Percentiles rank a stretch among this genome's conserved stretches.
These are phyloP conservation scores for Neosilurus hyrtlii DNA, from an alignment of 2,797 vertebrate species.

Conservation along the genomic window DNA sequence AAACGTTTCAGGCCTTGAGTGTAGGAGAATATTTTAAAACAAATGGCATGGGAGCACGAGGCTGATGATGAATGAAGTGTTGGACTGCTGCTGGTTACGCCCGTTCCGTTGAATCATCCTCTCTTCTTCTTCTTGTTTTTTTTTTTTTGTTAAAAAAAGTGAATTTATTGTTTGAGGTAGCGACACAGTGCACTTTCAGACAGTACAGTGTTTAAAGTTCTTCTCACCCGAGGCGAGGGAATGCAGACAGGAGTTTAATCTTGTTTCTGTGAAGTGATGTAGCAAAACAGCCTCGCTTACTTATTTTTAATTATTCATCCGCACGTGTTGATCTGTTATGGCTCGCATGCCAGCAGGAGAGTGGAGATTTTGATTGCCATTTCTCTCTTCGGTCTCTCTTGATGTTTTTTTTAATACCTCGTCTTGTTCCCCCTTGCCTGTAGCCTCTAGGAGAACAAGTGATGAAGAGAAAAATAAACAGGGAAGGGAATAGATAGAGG, in stretches of 20 bases:
- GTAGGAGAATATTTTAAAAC: conserved; percentile 7
- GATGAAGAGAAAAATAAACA: conserved; percentile 42
- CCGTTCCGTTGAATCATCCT: not conserved
- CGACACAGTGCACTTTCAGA: not conserved
- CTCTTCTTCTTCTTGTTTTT: not conserved
- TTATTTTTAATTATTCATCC: conserved; percentile 26
- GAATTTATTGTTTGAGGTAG: not conserved
- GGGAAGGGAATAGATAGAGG: conserved; percentile 25
- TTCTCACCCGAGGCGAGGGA: not conserved
- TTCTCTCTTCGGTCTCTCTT: conserved; percentile 34
- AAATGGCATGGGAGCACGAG: not conserved
- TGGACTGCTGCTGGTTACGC: not conserved
- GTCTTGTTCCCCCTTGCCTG: conserved; percentile 29
- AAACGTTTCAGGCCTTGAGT: conserved; percentile 30
- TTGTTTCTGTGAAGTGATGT: conserved; percentile 27
- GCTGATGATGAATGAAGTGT: not conserved
- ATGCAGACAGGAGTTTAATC: conserved; percentile 29
- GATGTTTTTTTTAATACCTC: not conserved
- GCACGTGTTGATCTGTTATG: not conserved
- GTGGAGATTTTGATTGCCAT: conserved; percentile 20
- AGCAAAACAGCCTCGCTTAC: conserved; percentile 12
- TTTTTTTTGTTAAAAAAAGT: not conserved
- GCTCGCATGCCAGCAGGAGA: conserved; percentile 11
- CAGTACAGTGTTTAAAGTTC: not conserved
- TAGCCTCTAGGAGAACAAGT: conserved; percentile 31